Conservation (phyloP, 2,888 invertebrate genomes). For the Ectemnius lituratus region DNA sequence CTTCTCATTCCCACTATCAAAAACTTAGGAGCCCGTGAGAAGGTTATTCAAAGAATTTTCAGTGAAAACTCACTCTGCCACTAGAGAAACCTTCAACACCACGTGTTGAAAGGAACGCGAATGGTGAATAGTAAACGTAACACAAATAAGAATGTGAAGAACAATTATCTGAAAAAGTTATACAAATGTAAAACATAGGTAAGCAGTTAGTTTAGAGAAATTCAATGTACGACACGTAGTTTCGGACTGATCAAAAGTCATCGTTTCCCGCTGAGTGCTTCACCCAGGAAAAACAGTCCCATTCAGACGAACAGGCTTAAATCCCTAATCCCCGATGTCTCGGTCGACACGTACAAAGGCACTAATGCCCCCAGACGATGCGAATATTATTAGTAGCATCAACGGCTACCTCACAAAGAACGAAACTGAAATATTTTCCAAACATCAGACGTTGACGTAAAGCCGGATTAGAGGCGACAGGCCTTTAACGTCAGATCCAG, state of each 20-base stretch:
- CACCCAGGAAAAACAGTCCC: conserved; percentile 6
- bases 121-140: too few species aligned
- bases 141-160: too few species aligned
- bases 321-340: not conserved
- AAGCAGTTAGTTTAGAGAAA: too few species aligned
- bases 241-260: too few species aligned
- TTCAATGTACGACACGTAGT: too few species aligned
- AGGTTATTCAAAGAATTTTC: too few species aligned
- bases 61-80: too few species aligned
- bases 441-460: conserved; percentile 54
- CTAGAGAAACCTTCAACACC: too few species aligned
- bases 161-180: too few species aligned
- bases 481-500: conserved; percentile 31
- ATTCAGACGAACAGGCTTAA: conserved; percentile 2
- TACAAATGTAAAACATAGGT: too few species aligned
- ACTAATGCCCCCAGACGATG: conserved; percentile 28
- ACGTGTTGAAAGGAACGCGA: too few species aligned
- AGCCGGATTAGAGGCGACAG: conserved; percentile 56
- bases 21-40: conserved; percentile 26
- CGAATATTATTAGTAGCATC: conserved; percentile 53
- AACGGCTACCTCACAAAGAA: conserved; percentile 1
- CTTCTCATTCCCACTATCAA: conserved; percentile 48
- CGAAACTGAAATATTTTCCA: conserved; percentile 52
- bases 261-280: too few species aligned
- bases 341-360: conserved; percentile 13